These are phyloP conservation scores for Cinara cedri DNA, from an alignment of 2,888 invertebrate genomes.

Conservation along the genomic window DNA sequence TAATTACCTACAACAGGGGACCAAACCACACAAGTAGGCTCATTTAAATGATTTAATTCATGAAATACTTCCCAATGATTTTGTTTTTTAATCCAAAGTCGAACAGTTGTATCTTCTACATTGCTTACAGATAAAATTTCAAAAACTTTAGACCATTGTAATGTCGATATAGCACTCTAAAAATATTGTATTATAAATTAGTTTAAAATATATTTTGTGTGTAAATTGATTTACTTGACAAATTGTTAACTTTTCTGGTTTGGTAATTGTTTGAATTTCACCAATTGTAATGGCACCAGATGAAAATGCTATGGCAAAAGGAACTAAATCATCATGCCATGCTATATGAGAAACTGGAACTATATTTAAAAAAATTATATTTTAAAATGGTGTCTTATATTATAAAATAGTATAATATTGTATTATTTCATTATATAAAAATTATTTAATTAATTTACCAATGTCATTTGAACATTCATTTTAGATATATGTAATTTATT, in stretches of 20 bases:
- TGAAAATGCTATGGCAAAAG: constrained; percentile 67
- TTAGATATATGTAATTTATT: too few relatives aligned
- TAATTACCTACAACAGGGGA: constrained; percentile 65
- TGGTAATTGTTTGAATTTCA: constrained; percentile 62
- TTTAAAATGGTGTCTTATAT: neutral
- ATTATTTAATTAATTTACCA: neutral
- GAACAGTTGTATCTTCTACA: constrained; percentile 63
- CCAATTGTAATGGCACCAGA: constrained; percentile 67
- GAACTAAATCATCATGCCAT: constrained; percentile 68
- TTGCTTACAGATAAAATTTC: constrained; percentile 66
- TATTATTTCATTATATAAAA: neutral
- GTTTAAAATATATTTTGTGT: neutral
- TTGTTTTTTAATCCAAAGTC: constrained; percentile 61
- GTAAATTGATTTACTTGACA: constrained; percentile 33
- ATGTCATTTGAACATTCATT: neutral
- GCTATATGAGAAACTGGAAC: constrained; percentile 66
- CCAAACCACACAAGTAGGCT: constrained; percentile 66
- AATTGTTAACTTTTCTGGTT: constrained; percentile 59
- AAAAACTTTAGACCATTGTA: constrained; percentile 58
- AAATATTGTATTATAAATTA: neutral
- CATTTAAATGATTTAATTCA: constrained; percentile 64
- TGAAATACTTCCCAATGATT: constrained; percentile 64
- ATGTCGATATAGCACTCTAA: constrained; percentile 47
- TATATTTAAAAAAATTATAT: constrained; percentile 1
- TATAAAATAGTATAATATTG: neutral